These are phyloP conservation scores for Oxyura jamaicensis DNA, from an alignment of 2,113 vertebrate species.

Conservation along the genomic window DNA sequence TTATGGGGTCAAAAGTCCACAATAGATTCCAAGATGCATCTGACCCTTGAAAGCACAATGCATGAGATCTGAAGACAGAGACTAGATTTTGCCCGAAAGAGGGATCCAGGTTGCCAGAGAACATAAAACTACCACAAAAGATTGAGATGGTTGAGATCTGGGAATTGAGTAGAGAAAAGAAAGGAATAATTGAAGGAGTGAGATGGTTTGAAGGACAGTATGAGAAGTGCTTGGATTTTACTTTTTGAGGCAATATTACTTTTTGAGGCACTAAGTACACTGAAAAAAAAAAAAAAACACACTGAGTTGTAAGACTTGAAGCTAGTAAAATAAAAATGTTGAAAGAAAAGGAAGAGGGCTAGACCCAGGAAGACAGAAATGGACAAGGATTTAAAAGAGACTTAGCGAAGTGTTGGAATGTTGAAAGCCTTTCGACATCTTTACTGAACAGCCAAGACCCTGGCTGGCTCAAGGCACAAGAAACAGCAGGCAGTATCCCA, in stretches of 20 bases:
- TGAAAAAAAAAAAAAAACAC: neutral
- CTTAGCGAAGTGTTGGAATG: neutral
- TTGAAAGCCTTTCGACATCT: neutral
- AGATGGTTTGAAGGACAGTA: neutral
- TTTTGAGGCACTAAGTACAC: neutral
- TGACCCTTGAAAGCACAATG: neutral
- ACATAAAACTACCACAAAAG: neutral
- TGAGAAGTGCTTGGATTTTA: neutral
- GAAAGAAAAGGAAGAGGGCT: neutral
- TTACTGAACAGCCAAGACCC: neutral
- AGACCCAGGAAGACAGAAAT: neutral
- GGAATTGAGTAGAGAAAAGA: neutral
- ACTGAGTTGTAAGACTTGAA: neutral
- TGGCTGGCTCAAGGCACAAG: neutral
- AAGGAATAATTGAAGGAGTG: neutral
- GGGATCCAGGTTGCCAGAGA: neutral
- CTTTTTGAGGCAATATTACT: neutral
- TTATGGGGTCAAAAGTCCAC: neutral
- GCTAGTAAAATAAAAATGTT: neutral
- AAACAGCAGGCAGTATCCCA: rapidly evolving
- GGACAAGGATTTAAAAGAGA: neutral
- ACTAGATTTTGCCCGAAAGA: neutral
- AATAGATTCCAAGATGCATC: neutral
- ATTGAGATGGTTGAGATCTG: neutral
- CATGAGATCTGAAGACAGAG: neutral